phyloP scores from a whole-genome alignment of 2,113 vertebrate species.

The Sinocyclocheilus anshuiensis region DNA sequence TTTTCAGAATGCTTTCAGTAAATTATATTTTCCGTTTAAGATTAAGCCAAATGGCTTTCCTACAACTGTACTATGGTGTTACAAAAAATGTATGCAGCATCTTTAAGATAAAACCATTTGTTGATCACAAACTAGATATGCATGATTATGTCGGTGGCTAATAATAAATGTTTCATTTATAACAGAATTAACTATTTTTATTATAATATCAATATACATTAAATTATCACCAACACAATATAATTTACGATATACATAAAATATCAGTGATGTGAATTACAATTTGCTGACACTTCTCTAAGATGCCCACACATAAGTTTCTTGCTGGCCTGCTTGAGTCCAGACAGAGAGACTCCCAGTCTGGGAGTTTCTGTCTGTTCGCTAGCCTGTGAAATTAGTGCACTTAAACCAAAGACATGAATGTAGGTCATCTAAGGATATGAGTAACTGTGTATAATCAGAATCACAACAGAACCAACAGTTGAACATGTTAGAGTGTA shows the following conservation, averaged over 20 bases:
- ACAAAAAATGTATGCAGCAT: not conserved
- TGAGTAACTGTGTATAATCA: constrained; percentile 32
- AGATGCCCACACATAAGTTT: not conserved
- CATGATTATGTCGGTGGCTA: not conserved
- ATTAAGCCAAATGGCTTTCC: not conserved
- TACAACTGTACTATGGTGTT: not conserved
- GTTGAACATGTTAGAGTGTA: not conserved
- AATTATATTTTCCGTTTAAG: not conserved
- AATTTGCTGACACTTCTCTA: not conserved
- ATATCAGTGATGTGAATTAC: not conserved
- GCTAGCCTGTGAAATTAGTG: constrained; percentile 46
- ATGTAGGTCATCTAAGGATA: constrained; percentile 23
- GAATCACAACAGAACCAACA: constrained; percentile 5
- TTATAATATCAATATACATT: not conserved
- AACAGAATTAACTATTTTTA: not conserved
- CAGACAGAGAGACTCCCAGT: constrained; percentile 35
- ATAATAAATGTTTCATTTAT: not conserved
- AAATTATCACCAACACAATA: not conserved
- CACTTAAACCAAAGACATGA: constrained; percentile 40
- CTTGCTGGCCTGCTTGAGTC: not conserved
- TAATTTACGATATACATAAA: not conserved
- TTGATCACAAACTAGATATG: not conserved
- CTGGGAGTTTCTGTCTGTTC: constrained; percentile 47
- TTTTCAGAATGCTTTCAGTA: constrained; percentile 14
- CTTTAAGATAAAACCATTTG: not conserved